Conservation (phyloP, 2,888 invertebrate species). For the Callyntrura sp. region DNA sequence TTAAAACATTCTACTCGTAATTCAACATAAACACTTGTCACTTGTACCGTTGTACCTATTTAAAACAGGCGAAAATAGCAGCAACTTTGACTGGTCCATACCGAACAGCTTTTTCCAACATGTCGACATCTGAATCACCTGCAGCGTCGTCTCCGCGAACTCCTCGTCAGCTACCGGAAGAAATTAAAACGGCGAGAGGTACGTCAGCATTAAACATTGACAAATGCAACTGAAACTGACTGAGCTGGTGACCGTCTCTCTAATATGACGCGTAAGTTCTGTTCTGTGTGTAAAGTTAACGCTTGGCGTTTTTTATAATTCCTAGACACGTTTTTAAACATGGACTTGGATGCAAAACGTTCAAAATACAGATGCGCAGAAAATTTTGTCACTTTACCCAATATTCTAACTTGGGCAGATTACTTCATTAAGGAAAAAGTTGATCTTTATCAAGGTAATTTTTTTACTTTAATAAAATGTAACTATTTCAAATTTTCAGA, state of each 20-base stretch:
- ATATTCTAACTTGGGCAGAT: slow-evolving; percentile 48
- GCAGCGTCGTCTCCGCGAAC: background rate
- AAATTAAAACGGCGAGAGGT: slow-evolving; percentile 28
- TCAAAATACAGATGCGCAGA: slow-evolving; percentile 59
- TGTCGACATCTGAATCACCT: slow-evolving; percentile 7
- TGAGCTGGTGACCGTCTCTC: no score
- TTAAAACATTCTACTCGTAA: no score
- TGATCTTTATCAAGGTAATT: background rate
- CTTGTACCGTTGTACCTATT: no score
- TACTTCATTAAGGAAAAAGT: slow-evolving; percentile 38
- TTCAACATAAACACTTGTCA: no score
- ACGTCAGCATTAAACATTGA: no score
- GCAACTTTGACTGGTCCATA: no score
- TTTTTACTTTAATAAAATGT: background rate
- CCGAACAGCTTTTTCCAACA: slow-evolving; percentile 8
- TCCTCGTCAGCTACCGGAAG: slow-evolving; percentile 23
- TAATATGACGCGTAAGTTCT: no score
- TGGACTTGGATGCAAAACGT: slow-evolving; percentile 66
- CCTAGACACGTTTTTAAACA: slow-evolving; percentile 65
- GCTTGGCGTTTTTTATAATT: background rate
- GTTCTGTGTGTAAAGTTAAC: no score
- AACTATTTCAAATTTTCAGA: background rate
- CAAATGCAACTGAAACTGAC: no score
- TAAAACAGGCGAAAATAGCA: background rate
- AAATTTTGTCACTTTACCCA: background rate